A percentile compares a stretch with the other conserved stretches of the same genome.
Conservation (phyloP, 2,113 vertebrate genomes). For the Eurystomus gularis region DNA sequence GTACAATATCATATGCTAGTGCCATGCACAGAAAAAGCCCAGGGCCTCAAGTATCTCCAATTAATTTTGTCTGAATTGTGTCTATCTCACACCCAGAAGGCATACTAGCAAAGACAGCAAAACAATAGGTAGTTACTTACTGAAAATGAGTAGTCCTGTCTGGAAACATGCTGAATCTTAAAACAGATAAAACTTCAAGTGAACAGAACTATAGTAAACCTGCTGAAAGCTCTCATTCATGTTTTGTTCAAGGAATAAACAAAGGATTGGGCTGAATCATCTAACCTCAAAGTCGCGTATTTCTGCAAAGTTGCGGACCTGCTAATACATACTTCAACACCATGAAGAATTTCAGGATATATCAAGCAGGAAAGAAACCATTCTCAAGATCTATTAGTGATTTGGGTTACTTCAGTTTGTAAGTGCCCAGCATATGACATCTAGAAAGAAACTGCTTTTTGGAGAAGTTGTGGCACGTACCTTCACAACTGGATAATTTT, state of each 20-base stretch:
- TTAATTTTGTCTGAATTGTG: neutral
- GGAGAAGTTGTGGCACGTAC: neutral
- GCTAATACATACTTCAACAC: neutral
- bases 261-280: neutral
- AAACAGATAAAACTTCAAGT: neutral
- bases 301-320: neutral
- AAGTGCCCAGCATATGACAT: fast-evolving
- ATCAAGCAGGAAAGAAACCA: neutral
- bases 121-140: neutral
- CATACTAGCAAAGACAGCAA: neutral
- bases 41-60: neutral
- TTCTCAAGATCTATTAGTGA: neutral
- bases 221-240: neutral
- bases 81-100: neutral
- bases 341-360: neutral
- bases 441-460: neutral
- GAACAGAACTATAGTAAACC: neutral
- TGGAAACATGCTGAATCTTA: neutral
- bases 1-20: neutral
- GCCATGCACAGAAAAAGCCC: neutral
- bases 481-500: neutral
- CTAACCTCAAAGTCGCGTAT: neutral
- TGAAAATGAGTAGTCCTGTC: neutral
- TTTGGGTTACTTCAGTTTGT: neutral
- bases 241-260: neutral